Evolutionary conservation across 2,797 vertebrate species (phyloP).

Genomic region (Gallirallus australis): DNA sequence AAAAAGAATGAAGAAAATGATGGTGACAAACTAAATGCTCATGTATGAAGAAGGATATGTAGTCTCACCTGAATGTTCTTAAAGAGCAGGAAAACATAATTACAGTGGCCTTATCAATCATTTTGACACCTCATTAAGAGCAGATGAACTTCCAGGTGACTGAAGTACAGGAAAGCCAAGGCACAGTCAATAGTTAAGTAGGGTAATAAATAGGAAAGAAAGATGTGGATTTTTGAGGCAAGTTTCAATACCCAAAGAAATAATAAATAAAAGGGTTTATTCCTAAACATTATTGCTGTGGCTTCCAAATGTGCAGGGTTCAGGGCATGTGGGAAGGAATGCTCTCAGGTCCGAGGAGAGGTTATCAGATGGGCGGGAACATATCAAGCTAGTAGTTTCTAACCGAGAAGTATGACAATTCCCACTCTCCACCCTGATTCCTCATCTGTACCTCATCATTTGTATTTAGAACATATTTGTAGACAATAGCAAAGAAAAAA

Average conservation of each 20-base stretch:
- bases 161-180: constrained; percentile 47
- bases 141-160: constrained; percentile 35
- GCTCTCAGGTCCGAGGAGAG: background rate
- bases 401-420: background rate
- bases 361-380: background rate
- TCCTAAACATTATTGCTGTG: background rate
- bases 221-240: background rate
- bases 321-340: background rate
- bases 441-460: background rate
- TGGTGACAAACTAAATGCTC: constrained; percentile 7
- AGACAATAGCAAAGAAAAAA: background rate
- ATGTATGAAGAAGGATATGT: constrained; percentile 9
- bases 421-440: background rate
- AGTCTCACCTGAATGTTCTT: constrained; percentile 39
- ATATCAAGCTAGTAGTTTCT: background rate
- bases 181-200: constrained; percentile 6
- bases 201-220: constrained; percentile 1
- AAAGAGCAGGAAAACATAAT: constrained; percentile 36
- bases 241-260: background rate
- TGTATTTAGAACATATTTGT: background rate
- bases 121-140: constrained; percentile 61
- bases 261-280: background rate
- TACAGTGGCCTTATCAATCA: constrained; percentile 38
- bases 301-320: background rate
- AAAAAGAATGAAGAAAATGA: background rate